These are phyloP conservation scores for Propithecus coquereli DNA, from an alignment of 2,113 vertebrate species.

Conservation along the genomic window DNA sequence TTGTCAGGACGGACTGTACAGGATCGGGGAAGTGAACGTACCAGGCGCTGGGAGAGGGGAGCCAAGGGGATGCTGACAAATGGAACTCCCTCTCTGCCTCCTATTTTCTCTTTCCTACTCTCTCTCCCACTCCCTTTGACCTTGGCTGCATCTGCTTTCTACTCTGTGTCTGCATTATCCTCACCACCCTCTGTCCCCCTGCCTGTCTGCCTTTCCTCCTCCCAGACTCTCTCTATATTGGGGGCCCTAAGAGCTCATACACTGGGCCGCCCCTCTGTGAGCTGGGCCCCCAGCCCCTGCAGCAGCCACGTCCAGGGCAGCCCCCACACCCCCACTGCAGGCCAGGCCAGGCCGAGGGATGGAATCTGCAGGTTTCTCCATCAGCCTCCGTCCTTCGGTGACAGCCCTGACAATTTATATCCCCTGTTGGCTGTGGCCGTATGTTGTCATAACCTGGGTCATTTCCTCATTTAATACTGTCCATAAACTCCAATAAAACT, in stretches of 20 bases:
- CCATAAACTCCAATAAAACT: constrained; percentile 47
- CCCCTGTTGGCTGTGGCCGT: constrained; percentile 38
- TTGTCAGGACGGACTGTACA: neutral
- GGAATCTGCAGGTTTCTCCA: neutral
- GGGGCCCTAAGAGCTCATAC: neutral
- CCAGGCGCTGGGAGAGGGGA: fast-evolving
- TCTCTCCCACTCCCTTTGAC: neutral
- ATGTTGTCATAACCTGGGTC: constrained; percentile 60
- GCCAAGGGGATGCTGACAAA: fast-evolving
- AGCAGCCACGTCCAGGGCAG: fast-evolving
- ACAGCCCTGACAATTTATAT: constrained; percentile 23
- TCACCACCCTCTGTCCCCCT: neutral
- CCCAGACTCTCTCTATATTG: neutral
- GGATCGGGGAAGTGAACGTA: fast-evolving
- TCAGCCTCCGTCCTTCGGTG: constrained; percentile 18
- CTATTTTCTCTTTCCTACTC: neutral
- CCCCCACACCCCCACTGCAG: neutral
- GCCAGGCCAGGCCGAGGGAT: fast-evolving
- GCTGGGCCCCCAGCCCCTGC: neutral
- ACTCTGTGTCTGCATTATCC: neutral
- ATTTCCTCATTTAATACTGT: constrained; percentile 51
- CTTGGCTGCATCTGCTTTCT: neutral
- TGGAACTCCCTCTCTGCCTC: neutral
- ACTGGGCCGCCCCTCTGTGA: neutral
- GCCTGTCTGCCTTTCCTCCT: neutral